Percentiles rank a stretch among this genome's conserved stretches.
Evolutionary conservation across 2,888 invertebrate species (phyloP).

Genomic region (Opisthograptis luteolata): DNA sequence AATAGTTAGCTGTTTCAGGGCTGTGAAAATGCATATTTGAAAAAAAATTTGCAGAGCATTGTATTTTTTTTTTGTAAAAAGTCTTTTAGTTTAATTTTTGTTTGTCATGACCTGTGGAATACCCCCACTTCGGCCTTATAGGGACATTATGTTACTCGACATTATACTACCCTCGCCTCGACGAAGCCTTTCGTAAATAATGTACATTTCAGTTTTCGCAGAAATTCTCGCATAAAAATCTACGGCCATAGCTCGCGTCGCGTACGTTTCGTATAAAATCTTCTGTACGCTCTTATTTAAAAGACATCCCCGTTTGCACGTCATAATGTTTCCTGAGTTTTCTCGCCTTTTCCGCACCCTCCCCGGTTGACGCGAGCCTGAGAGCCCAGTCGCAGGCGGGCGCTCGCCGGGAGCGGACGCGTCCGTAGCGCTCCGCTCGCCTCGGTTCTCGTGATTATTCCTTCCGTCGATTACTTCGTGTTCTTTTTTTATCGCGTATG

Average conservation of each 20-base stretch:
- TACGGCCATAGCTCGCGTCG: constrained; percentile 10
- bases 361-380: no score
- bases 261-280: constrained; percentile 4
- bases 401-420: constrained; percentile 51
- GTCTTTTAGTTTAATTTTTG: no score
- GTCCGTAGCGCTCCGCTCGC: constrained; percentile 25
- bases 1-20: no score
- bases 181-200: constrained; percentile 9
- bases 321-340: constrained; percentile 29
- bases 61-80: no score
- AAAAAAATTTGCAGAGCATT: no score
- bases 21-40: no score
- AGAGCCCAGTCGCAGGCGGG: constrained; percentile 46
- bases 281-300: constrained; percentile 7
- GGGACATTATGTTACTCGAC: no score
- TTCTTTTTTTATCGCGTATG: constrained; percentile 7
- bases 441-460: constrained; percentile 8
- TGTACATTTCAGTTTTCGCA: constrained; percentile 5
- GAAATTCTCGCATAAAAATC: constrained; percentile 10
- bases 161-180: no score
- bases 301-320: constrained; percentile 29
- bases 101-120: no score
- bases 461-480: constrained; percentile 14
- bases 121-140: no score
- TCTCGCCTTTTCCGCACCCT: constrained; percentile 9